Conservation (phyloP, 2,888 invertebrate species). For the Chesias legatella region DNA sequence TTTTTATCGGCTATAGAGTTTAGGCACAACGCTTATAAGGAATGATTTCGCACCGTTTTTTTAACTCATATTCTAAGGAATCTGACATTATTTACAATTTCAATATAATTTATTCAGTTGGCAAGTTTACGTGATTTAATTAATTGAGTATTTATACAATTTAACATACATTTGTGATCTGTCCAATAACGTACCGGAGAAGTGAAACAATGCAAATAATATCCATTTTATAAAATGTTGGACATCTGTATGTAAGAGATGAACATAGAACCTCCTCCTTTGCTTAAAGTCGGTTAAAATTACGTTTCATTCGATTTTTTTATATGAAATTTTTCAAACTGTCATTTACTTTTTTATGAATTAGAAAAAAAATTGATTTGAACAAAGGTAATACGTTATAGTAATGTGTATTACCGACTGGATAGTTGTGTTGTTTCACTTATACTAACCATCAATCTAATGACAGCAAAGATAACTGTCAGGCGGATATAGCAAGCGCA, state of each 20-base stretch:
- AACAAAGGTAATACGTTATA: too few relatives aligned
- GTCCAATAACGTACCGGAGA: neutral
- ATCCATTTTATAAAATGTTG: too few relatives aligned
- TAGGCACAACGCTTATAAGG: slow-evolving; percentile 24
- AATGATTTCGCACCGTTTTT: slow-evolving; percentile 21
- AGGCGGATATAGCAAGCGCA: slow-evolving; percentile 18
- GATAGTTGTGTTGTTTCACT: too few relatives aligned
- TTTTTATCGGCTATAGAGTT: slow-evolving; percentile 2
- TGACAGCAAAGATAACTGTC: slow-evolving; percentile 13
- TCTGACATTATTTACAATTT: slow-evolving; percentile 22
- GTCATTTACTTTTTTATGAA: too few relatives aligned
- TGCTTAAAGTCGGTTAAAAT: too few relatives aligned
- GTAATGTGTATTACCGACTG: too few relatives aligned
- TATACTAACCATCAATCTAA: neutral
- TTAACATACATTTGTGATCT: slow-evolving; percentile 11
- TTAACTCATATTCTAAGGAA: slow-evolving; percentile 14
- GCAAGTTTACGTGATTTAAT: slow-evolving; percentile 10
- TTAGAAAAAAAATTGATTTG: too few relatives aligned
- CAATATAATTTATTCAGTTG: slow-evolving; percentile 11
- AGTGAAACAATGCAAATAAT: slow-evolving; percentile 2
- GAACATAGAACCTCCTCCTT: too few relatives aligned
- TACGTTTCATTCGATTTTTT: too few relatives aligned
- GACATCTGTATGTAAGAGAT: too few relatives aligned
- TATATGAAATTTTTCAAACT: too few relatives aligned
- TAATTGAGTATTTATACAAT: slow-evolving; percentile 15